Percentiles rank a stretch among this genome's conserved stretches.
Conservation (phyloP, 2,113 vertebrate genomes). For the Hirundichthys speculiger region DNA sequence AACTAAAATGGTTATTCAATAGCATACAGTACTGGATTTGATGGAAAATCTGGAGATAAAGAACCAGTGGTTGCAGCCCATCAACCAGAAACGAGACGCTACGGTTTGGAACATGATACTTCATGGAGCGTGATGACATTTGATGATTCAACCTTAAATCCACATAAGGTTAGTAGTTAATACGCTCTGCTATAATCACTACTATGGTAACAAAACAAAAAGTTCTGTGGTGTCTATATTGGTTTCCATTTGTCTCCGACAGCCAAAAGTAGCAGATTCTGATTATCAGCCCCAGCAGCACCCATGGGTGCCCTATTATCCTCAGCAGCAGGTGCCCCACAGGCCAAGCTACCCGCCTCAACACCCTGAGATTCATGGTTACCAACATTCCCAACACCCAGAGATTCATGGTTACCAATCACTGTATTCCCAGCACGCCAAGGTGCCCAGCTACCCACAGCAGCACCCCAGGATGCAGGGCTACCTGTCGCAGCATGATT, state of each 20-base stretch:
- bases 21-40: not conserved
- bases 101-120: not conserved
- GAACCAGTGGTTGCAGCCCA: not conserved
- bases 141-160: not conserved
- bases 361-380: not conserved
- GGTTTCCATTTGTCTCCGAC: not conserved
- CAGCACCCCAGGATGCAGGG: too few species aligned
- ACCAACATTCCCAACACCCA: too few species aligned
- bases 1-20: not conserved
- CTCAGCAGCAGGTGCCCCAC: not conserved
- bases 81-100: not conserved
- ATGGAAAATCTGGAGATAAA: not conserved
- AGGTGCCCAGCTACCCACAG: too few species aligned
- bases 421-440: too few species aligned
- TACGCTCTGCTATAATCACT: too few species aligned
- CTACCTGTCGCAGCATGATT: too few species aligned
- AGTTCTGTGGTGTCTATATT: not conserved
- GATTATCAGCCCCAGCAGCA: not conserved
- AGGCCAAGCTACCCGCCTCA: not conserved
- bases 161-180: constrained; percentile 1
- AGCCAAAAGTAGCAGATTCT: not conserved
- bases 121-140: not conserved
- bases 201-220: not conserved
- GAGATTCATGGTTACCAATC: too few species aligned
- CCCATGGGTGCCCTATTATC: too few species aligned